phyloP scores from a whole-genome alignment of 2,797 vertebrate species.

The Scomberomorus guttatus region DNA sequence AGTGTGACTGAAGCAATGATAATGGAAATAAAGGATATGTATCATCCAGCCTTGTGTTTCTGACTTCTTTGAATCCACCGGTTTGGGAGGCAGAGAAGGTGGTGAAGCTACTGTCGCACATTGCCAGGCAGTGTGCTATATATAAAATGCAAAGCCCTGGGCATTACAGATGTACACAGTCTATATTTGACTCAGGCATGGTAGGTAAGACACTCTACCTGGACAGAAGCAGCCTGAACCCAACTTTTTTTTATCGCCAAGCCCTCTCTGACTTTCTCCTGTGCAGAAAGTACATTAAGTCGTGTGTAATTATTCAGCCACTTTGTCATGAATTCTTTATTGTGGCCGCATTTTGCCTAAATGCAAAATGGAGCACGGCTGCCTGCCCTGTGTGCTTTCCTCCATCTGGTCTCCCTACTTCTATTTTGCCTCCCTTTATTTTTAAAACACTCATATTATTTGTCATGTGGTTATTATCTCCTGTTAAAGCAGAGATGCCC shows the following conservation, averaged over 20 bases:
- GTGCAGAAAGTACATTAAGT: constrained; percentile 60
- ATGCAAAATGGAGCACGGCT: constrained; percentile 66
- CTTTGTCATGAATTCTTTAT: constrained; percentile 85
- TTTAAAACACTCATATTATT: constrained; percentile 45
- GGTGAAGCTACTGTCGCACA: constrained; percentile 48
- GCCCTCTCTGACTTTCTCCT: constrained; percentile 57
- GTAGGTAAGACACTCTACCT: constrained; percentile 54
- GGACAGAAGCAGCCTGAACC: constrained; percentile 38
- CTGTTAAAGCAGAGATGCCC: constrained; percentile 30
- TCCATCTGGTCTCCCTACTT: constrained; percentile 35
- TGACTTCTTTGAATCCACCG: constrained; percentile 40
- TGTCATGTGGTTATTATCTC: constrained; percentile 66
- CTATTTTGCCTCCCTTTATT: constrained; percentile 31
- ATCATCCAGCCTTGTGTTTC: constrained; percentile 69
- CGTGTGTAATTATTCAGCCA: constrained; percentile 81
- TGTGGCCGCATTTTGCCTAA: constrained; percentile 67
- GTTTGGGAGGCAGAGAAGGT: constrained; percentile 6
- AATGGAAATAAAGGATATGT: constrained; percentile 87
- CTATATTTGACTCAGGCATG: constrained; percentile 58
- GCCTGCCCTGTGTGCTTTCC: constrained; percentile 31
- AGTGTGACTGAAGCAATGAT: constrained; percentile 76
- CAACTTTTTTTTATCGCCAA: constrained; percentile 27
- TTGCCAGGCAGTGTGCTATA: constrained; percentile 36
- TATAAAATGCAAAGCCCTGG: constrained; percentile 43
- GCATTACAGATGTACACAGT: constrained; percentile 46